These are phyloP conservation scores for Sicus ferrugineus DNA, from an alignment of 2,888 invertebrate species.

Conservation along the genomic window DNA sequence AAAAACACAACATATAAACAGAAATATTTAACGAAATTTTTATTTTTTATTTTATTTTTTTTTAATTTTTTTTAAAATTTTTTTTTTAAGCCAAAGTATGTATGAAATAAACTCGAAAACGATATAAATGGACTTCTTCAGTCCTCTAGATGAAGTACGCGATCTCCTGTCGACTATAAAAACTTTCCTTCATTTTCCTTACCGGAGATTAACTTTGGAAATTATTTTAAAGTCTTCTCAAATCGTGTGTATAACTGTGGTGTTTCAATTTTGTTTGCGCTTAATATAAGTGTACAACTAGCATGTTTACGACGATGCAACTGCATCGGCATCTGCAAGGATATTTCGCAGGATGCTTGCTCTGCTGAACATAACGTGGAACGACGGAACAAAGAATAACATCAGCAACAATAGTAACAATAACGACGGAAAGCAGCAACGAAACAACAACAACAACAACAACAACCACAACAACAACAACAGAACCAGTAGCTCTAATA, in stretches of 20 bases:
- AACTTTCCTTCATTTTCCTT: not conserved
- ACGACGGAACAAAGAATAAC: not conserved
- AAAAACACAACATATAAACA: constrained; percentile 19
- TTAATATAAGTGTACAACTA: too few species aligned
- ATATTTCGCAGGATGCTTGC: not conserved
- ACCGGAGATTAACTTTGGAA: too few species aligned
- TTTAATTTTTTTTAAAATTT: not conserved
- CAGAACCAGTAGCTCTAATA: not conserved
- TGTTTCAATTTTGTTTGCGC: too few species aligned
- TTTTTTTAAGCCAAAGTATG: not conserved
- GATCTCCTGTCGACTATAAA: not conserved
- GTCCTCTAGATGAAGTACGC: too few species aligned
- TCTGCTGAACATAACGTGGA: not conserved
- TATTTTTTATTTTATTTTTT: not conserved
- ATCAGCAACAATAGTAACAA: not conserved
- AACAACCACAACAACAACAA: not conserved
- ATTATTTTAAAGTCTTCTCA: too few species aligned
- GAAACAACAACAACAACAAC: not conserved
- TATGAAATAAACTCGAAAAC: too few species aligned
- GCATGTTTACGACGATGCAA: too few species aligned
- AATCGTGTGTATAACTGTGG: too few species aligned
- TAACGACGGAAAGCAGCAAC: not conserved
- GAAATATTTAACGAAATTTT: too few species aligned
- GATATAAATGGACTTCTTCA: too few species aligned
- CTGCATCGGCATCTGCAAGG: too few species aligned